Conservation (phyloP, 1,140 invertebrate genomes). For the Potamilus streckersoni region DNA sequence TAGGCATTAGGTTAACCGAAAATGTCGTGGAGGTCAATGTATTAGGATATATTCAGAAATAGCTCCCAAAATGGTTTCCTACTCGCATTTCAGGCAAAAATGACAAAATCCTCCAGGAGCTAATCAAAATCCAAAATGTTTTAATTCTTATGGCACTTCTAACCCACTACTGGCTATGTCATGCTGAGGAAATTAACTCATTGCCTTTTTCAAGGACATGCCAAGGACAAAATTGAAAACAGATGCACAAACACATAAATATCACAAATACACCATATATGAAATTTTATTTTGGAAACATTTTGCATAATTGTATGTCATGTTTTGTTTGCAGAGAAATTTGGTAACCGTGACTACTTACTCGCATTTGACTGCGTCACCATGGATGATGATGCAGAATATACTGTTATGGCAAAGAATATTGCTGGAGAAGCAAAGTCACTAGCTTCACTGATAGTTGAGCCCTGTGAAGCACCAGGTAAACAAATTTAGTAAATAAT, state of each 20-base stretch:
- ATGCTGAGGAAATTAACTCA: no score
- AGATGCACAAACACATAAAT: not conserved
- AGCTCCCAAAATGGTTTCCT: no score
- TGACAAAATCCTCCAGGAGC: no score
- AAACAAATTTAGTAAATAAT: not conserved
- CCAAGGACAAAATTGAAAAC: not conserved
- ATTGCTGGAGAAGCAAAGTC: conserved; percentile 57
- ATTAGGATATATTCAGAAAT: no score
- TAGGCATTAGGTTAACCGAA: no score
- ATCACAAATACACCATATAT: not conserved
- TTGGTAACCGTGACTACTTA: conserved; percentile 65
- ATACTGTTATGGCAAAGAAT: conserved; percentile 59
- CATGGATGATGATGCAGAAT: conserved; percentile 65
- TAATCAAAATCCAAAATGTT: not conserved
- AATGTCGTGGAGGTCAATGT: no score
- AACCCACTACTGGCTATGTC: no score
- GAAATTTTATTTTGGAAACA: not conserved
- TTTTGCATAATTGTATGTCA: not conserved
- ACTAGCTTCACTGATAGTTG: conserved; percentile 61
- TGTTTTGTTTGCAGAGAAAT: conserved; percentile 52
- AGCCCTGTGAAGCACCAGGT: conserved; percentile 46
- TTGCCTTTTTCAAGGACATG: not conserved
- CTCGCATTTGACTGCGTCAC: conserved; percentile 58
- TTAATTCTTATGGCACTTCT: not conserved
- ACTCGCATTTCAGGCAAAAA: no score